Conservation (phyloP, 2,888 invertebrate genomes). For the Athalia cordata region DNA sequence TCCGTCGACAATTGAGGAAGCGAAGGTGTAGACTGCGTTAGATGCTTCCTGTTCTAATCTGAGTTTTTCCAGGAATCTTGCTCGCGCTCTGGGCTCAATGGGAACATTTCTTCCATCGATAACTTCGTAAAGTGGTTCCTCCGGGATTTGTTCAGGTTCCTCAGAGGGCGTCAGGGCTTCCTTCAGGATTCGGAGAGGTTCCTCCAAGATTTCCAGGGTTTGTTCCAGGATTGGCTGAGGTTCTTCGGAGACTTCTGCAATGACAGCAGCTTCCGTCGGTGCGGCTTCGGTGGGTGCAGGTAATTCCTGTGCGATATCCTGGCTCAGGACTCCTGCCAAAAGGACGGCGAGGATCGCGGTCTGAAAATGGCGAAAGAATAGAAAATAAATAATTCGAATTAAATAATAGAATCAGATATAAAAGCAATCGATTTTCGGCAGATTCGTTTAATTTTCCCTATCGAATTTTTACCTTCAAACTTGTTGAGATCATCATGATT, state of each 20-base stretch:
- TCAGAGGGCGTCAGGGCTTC: too few species aligned
- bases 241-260: not conserved
- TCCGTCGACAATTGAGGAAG: slow-evolving; percentile 73
- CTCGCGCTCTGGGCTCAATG: not conserved
- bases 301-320: not conserved
- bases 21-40: slow-evolving; percentile 74
- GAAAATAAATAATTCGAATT: not conserved
- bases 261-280: too few species aligned
- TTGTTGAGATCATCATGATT: too few species aligned
- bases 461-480: too few species aligned
- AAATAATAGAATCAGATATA: too few species aligned
- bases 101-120: not conserved
- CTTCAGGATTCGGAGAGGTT: too few species aligned
- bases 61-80: not conserved
- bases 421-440: too few species aligned
- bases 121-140: too few species aligned
- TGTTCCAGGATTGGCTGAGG: not conserved
- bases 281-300: too few species aligned
- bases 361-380: not conserved
- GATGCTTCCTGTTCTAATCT: not conserved
- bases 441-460: too few species aligned
- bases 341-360: not conserved
- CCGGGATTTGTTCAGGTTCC: too few species aligned
- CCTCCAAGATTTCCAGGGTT: too few species aligned
- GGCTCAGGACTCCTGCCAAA: slow-evolving; percentile 10